phyloP scores from a whole-genome alignment of 2,888 invertebrate species.

The Caenorhabditis afra region DNA sequence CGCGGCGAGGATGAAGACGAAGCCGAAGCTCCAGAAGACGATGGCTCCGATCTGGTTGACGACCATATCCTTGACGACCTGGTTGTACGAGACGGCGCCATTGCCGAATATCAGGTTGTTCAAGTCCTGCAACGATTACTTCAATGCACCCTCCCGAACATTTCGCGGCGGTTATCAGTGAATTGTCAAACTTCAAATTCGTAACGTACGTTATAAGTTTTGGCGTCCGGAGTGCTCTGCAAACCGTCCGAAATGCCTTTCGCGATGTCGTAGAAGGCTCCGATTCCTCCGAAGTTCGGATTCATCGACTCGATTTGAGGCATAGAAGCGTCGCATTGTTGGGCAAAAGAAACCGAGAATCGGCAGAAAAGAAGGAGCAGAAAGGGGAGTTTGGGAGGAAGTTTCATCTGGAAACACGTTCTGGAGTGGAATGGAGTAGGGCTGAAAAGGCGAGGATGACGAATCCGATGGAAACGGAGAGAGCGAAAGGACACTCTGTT shows the following conservation, averaged over 20 bases:
- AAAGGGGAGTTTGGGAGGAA: neutral
- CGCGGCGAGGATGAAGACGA: slow-evolving; percentile 57
- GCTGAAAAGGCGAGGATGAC: neutral
- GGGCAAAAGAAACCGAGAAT: slow-evolving; percentile 1
- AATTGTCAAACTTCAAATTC: neutral
- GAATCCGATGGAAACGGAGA: neutral
- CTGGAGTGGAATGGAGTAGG: neutral
- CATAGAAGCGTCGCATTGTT: slow-evolving; percentile 19
- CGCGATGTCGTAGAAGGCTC: slow-evolving; percentile 61
- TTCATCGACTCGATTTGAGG: slow-evolving; percentile 38
- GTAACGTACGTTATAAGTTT: slow-evolving; percentile 56
- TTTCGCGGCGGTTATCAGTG: slow-evolving; percentile 14
- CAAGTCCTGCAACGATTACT: slow-evolving; percentile 46
- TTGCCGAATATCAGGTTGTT: slow-evolving; percentile 47
- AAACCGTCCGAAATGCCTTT: slow-evolving; percentile 66
- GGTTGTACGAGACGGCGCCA: slow-evolving; percentile 26
- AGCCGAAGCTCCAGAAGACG: slow-evolving; percentile 63
- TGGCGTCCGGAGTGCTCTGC: slow-evolving; percentile 55
- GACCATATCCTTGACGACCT: slow-evolving; percentile 58
- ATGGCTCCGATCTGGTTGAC: slow-evolving; percentile 62
- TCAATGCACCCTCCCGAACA: neutral
- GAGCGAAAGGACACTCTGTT: slow-evolving; percentile 31
- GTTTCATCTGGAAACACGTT: slow-evolving; percentile 3
- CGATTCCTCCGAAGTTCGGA: slow-evolving; percentile 46
- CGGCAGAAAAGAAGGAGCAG: too few species aligned